Evolutionary conservation across 2,888 invertebrate species (phyloP).

Genomic region (Endotricha flammealis): DNA sequence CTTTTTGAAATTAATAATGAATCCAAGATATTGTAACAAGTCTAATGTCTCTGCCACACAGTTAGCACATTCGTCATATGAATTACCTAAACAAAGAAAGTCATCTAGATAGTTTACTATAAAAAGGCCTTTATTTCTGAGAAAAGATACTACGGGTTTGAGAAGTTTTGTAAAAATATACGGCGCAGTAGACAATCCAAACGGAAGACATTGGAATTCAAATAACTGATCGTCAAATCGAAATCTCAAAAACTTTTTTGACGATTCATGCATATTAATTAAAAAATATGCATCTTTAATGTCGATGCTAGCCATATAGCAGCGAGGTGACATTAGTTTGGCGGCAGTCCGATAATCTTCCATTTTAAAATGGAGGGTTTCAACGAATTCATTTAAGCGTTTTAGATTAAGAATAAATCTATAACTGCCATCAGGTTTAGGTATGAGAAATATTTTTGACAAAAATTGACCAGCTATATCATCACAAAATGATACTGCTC

Average conservation of each 20-base stretch:
- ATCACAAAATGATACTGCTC: no score
- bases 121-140: neutral
- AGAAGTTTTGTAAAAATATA: neutral
- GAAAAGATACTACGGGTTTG: neutral
- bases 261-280: constrained; percentile 3
- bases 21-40: neutral
- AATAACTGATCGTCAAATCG: neutral
- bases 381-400: constrained; percentile 3
- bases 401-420: neutral
- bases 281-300: constrained; percentile 3
- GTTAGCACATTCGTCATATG: neutral
- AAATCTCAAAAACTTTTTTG: neutral
- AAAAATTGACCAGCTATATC: neutral
- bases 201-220: constrained; percentile 1
- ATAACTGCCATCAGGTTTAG: constrained; percentile 2
- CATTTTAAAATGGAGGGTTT: constrained; percentile 5
- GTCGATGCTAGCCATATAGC: constrained; percentile 2
- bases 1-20: neutral
- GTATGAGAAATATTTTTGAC: constrained; percentile 1
- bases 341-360: constrained; percentile 1
- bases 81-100: neutral
- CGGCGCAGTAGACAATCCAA: neutral
- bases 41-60: neutral
- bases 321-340: neutral
- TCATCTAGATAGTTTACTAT: neutral